Evolutionary conservation across 1,140 invertebrate species (phyloP), one percentile per base, ranked within the genome.

Genomic region (Magallana ariakensis): DNA sequence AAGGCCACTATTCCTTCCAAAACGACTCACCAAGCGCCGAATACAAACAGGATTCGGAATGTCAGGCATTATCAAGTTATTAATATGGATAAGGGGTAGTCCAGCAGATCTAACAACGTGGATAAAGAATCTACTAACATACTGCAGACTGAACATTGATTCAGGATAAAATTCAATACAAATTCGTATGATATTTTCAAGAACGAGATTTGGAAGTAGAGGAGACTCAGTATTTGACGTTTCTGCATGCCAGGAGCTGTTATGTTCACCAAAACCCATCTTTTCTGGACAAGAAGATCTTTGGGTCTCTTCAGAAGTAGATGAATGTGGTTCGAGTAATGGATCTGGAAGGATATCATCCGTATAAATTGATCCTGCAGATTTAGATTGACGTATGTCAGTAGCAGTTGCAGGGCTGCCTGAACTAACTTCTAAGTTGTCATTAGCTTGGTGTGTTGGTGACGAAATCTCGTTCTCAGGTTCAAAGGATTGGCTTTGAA

Each of bases 401-500:
- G 0, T 33, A 53, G 26, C 80, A 53, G 13, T 3, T 53, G 80
- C 26, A 54, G 80, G 7, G 7, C 11, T 11, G 9, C 15, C 19
- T 82, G 80, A 56, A 53, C 26, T 53, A 8, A 10, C 26, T 46
- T 19, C n/a, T 82, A 11, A 33, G n/a, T n/a, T n/a, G n/a, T n/a
- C n/a, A n/a, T n/a, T n/a, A n/a, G n/a, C n/a, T n/a, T n/a, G n/a
- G n/a, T n/a, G n/a, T n/a, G n/a, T n/a, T n/a, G n/a, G n/a, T n/a
- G n/a, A n/a, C 9, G 7, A 33, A 82, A 54, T 53, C 80, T 53
- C 80, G 13, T 82, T 54, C 16, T 82, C 53, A 53, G 80, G 80
- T 82, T 33, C 26, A 82, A 33, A 13, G 8, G n/a, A n/a, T n/a
- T n/a, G 0, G 8, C 13, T 19, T 33, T 16, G 80, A 11, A 11